A percentile compares a stretch with the other conserved stretches of the same genome.
phyloP scores from a whole-genome alignment of 2,113 vertebrate genomes.

The Podarcis raffonei region DNA sequence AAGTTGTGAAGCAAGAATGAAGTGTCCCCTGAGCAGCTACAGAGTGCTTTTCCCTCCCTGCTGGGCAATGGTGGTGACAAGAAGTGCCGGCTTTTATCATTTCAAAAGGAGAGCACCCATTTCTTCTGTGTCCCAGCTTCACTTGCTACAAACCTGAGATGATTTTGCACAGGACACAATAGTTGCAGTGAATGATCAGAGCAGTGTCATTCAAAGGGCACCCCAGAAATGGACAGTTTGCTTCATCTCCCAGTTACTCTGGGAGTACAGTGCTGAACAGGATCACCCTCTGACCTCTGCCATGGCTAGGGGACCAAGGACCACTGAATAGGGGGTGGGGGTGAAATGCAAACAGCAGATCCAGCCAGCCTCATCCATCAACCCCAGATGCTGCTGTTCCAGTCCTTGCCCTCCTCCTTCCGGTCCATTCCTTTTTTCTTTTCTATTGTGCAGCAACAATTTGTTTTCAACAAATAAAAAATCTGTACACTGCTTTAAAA shows the following conservation, averaged over 20 bases:
- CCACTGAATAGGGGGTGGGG: too few species aligned
- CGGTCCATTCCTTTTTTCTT: background rate
- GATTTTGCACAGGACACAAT: background rate
- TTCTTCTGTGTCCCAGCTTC: background rate
- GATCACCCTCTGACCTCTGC: too few species aligned
- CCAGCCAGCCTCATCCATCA: too few species aligned
- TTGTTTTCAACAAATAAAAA: too few species aligned
- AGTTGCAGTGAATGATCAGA: background rate
- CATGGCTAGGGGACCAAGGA: background rate
- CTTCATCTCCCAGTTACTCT: background rate
- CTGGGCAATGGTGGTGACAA: background rate
- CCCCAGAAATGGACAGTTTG: background rate
- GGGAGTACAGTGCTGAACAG: too few species aligned
- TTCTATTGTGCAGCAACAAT: background rate
- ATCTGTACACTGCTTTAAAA: background rate
- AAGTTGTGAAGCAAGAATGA: background rate
- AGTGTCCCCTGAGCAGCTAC: background rate
- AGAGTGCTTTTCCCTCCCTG: background rate
- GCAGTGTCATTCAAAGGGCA: background rate
- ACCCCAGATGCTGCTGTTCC: background rate
- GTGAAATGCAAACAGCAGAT: too few species aligned
- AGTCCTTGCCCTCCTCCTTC: background rate
- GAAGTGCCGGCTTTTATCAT: background rate
- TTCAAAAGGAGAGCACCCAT: background rate
- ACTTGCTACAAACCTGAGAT: background rate